Base-by-base conservation (phyloP, 2,113 vertebrate species). In the Anser brachyrhynchus region DNA sequence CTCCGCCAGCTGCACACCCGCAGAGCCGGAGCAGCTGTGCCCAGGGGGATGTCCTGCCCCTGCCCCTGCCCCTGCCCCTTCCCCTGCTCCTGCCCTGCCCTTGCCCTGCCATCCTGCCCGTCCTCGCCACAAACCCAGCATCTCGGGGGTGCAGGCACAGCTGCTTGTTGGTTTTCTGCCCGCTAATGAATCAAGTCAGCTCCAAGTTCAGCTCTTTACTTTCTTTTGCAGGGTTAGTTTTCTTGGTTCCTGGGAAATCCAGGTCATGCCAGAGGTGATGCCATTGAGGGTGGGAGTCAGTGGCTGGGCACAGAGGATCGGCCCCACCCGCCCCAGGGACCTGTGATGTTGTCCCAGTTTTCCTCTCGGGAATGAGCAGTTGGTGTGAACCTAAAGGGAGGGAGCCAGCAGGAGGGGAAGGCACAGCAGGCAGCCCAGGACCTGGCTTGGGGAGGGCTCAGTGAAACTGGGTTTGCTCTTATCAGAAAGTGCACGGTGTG, bases 251-350 rank as follows among this genome's bases (percentile, higher is more conserved):
- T 41, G 55, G 23, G 72, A 74, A 74, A 23, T 20, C 20, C n/a
- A 16, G 49, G 66, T 4, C 2, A 44, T 15, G 22, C 18, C 44
- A 57, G 72, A 13, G 57, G 51, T 57, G 52, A 66, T 49, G 33
- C 22, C 82, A 46, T 35, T 0, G 0, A n/a, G 31, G 59, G n/a
- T 6, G 6, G 37, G 1, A 3, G 37, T 20, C 3, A 19, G 65
- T 52, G 41, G 43, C 51, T 29, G 66, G 61, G 55, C 55, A 10
- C 14, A 17, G 15, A 52, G 5, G 6, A 23, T 49, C 7, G 5
- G 21, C 57, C 28, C 46, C 5, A 2, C 11, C 35, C n/a, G 59
- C 43, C 59, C 10, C 18, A 19, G 54, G 59, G 46, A 84, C 51
- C 20, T 25, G 51, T 13, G 22, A 13, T 12, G 51, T 25, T 25